Base-by-base conservation (phyloP, 2,113 vertebrate species). In the Notiomystis cincta region DNA sequence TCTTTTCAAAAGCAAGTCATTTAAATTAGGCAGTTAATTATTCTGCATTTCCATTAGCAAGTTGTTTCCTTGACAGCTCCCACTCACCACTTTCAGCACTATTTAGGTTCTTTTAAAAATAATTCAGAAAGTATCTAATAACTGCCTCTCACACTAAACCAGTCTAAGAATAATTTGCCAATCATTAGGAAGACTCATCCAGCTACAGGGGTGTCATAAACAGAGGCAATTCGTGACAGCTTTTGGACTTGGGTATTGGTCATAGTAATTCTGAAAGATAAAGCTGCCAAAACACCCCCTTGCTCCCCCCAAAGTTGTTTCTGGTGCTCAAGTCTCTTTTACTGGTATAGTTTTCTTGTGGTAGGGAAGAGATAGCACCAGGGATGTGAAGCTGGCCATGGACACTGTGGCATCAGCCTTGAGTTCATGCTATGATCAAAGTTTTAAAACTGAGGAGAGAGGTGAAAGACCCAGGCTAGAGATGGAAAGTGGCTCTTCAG, bases 11-110 rank as follows among this genome's bases (percentile, higher is more conserved):
- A 91, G 45, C 33, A 82, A 75, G 35, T 48, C 1, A 42, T 85
- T 91, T 87, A 87, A 87, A 97, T 47, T 76, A 77, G 47, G 27
- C 45, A 94, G 75, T 66, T 95, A 78, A 90, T 92, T 90, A 80
- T 70, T 42, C 51, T 62, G 25, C 12, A 0, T 67, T 96, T 70
- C 95, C 79, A 94, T 87, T 65, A 91, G 62, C 67, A 83, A 91
- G 82, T 58, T 76, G 35, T 80, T 95, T 95, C 72, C 87, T 89
- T 95, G 83, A 91, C 80, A 94, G 95, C 89, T 96, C 79, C 92
- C 64, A 91, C 93, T 96, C 71, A 96, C 42, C 79, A 88, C 62
- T 90, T 89, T 88, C 67, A 88, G 71, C 18, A 79, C 37, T 79
- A 85, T 94, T 93, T 82, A 85, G 24, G 62, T 87, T 85, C 37